Conservation (phyloP, 2,113 vertebrate species). For the Macroglossus sobrinus region DNA sequence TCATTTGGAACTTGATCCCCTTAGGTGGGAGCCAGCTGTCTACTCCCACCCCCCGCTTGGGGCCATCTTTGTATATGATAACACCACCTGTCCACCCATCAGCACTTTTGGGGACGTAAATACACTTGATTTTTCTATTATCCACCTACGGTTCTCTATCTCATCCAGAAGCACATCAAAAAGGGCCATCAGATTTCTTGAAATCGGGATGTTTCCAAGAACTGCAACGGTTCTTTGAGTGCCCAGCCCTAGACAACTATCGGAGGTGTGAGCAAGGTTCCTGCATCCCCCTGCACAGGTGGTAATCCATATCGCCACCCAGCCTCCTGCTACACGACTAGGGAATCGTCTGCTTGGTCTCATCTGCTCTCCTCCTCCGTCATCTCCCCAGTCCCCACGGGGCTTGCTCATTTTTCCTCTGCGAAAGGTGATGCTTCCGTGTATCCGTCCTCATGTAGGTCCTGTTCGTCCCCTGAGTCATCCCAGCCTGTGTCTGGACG, state of each 20-base stretch:
- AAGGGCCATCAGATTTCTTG: not conserved
- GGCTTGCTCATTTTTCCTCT: not conserved
- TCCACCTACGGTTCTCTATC: not conserved
- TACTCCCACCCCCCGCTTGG: not conserved
- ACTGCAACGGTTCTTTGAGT: not conserved
- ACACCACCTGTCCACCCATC: not conserved
- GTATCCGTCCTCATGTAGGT: not conserved
- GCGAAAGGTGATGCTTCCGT: not conserved
- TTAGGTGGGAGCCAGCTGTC: not conserved
- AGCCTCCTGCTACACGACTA: accelerated
- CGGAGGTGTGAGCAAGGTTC: not conserved
- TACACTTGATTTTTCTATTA: not conserved
- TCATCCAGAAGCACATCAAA: not conserved
- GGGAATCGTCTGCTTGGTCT: not conserved
- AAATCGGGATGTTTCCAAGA: not conserved
- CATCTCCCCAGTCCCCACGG: not conserved
- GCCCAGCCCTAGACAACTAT: too few relatives aligned
- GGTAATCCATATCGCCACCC: accelerated
- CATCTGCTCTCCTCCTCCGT: not conserved
- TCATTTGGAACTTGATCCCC: not conserved
- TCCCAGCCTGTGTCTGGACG: not conserved
- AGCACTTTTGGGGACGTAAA: too few relatives aligned
- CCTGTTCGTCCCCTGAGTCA: not conserved
- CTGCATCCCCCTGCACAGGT: accelerated
- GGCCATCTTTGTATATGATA: not conserved